Conservation (phyloP, 1,140 invertebrate species). For the Brachionus paranguensis region DNA sequence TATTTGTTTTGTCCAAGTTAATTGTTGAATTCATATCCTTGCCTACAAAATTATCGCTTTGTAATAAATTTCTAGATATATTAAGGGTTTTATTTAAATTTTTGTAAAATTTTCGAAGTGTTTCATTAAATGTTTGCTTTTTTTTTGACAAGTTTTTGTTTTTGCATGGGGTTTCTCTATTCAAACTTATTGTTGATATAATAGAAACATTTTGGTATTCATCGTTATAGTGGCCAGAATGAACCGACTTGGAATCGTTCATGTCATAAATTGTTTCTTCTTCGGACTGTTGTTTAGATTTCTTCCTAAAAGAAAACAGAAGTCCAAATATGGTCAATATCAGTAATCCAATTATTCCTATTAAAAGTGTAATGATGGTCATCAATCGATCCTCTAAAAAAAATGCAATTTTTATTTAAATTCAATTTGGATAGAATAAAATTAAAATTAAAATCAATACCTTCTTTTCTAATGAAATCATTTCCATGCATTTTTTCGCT, state of each 20-base stretch:
- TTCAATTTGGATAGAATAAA: too few species aligned
- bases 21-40: neutral
- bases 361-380: neutral
- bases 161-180: neutral
- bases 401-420: neutral
- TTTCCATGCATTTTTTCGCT: conserved; percentile 12
- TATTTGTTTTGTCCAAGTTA: neutral
- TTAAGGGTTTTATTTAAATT: neutral
- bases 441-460: neutral
- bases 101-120: conserved; percentile 15
- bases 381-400: neutral
- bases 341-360: neutral
- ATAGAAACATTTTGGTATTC: conserved; percentile 31
- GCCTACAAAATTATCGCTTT: neutral
- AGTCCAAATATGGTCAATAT: conserved; percentile 7
- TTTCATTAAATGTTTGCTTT: conserved; percentile 17
- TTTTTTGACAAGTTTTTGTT: neutral
- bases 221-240: neutral
- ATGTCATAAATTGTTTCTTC: conserved; percentile 17
- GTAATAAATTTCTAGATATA: neutral
- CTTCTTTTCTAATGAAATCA: neutral
- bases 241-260: neutral
- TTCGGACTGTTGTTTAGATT: neutral
- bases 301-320: neutral
- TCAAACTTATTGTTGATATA: neutral